Conservation (phyloP, 2,797 vertebrate species). For the Gorsachius magnificus region DNA sequence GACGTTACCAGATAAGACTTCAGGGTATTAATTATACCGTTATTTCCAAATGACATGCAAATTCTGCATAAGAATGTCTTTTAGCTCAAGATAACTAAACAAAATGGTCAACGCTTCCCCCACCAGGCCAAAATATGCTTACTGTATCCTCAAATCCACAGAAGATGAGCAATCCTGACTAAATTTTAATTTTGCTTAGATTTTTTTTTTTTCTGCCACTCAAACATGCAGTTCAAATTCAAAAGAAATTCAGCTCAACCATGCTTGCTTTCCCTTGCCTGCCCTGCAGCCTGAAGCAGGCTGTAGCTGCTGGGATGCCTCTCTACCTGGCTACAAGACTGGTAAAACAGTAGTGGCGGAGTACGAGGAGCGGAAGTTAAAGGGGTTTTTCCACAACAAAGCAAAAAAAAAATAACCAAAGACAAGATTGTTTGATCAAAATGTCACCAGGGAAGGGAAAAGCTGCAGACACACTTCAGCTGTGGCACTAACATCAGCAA, state of each 20-base stretch:
- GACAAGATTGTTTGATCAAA: background rate
- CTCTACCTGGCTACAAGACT: background rate
- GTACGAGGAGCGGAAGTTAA: background rate
- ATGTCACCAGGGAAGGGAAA: background rate
- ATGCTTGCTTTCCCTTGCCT: background rate
- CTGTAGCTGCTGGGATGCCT: background rate
- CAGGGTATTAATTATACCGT: background rate
- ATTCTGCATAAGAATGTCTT: background rate
- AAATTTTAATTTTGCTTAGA: background rate
- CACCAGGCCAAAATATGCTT: background rate
- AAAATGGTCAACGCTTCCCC: background rate
- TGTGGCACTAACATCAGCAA: background rate
- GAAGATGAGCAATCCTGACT: background rate
- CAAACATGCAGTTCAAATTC: background rate
- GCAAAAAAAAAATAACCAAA: background rate
- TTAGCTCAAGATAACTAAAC: background rate
- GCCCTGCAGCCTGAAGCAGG: fast-evolving
- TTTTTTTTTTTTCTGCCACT: background rate
- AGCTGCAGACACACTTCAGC: fast-evolving
- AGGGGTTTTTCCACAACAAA: background rate
- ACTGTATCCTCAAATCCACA: background rate
- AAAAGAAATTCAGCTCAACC: background rate
- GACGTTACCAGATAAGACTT: background rate
- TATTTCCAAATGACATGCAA: background rate
- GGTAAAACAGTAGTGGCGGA: background rate